Conservation (phyloP, 2,888 invertebrate species). For the Cephonodes hylas region DNA sequence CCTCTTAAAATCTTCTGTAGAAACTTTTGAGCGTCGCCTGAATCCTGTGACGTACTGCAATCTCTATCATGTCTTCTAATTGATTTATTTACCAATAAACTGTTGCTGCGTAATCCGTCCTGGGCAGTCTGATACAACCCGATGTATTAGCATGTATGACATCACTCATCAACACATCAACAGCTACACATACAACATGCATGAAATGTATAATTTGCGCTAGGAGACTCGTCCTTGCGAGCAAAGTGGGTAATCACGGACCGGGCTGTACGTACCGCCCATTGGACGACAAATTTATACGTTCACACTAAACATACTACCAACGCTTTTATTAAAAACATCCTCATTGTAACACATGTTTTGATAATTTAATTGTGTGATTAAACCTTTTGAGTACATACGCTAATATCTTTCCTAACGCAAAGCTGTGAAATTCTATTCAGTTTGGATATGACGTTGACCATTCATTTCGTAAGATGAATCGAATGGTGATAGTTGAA, state of each 20-base stretch:
- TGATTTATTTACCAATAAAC: neutral
- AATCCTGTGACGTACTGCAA: too few species aligned
- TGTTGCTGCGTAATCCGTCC: neutral
- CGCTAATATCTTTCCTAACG: neutral
- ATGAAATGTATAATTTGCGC: slow-evolving; percentile 12
- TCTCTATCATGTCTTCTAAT: neutral
- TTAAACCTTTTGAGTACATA: neutral
- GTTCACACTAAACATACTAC: slow-evolving; percentile 60
- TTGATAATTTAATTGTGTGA: neutral
- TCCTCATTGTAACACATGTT: slow-evolving; percentile 22
- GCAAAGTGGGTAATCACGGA: slow-evolving; percentile 77
- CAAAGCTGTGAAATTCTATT: too few species aligned
- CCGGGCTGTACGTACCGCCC: slow-evolving; percentile 49
- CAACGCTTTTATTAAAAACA: slow-evolving; percentile 36
- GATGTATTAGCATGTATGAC: neutral
- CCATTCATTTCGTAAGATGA: too few species aligned
- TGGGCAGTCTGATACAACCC: neutral
- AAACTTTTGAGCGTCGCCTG: too few species aligned
- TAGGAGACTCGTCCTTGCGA: slow-evolving; percentile 52
- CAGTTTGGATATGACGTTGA: too few species aligned
- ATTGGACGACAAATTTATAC: slow-evolving; percentile 64
- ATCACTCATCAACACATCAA: slow-evolving; percentile 5
- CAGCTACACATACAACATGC: neutral
- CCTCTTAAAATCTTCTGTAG: too few species aligned
- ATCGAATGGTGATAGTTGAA: too few species aligned